Evolutionary conservation across 1,140 invertebrate species (phyloP).

Genomic region (Arctopsyche grandis): DNA sequence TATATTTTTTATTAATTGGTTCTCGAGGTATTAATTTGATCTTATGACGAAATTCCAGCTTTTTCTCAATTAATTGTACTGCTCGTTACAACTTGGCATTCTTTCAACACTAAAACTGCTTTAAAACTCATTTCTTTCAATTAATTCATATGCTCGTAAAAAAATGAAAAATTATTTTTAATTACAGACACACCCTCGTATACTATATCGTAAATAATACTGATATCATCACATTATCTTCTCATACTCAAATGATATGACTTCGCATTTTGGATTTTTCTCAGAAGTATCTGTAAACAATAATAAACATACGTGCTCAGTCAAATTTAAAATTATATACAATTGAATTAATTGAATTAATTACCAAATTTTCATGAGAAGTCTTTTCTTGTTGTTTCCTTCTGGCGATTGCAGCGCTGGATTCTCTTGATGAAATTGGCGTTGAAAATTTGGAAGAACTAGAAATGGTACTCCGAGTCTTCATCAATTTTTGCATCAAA

Average conservation of each 20-base stretch:
- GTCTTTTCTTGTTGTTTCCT: slow-evolving; percentile 61
- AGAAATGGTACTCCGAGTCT: slow-evolving; percentile 58
- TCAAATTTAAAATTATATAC: too few species aligned
- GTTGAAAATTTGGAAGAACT: slow-evolving; percentile 54
- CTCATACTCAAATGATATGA: slow-evolving; percentile 56
- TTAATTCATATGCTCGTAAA: too few species aligned
- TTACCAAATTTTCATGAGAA: slow-evolving; percentile 64
- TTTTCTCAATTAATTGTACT: too few species aligned
- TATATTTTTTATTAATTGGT: too few species aligned
- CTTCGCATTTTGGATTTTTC: slow-evolving; percentile 64
- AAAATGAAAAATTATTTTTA: too few species aligned
- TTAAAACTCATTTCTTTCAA: too few species aligned
- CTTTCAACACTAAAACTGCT: too few species aligned
- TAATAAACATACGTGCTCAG: not conserved
- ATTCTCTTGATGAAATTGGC: slow-evolving; percentile 56
- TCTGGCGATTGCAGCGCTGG: slow-evolving; percentile 59
- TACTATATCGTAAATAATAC: too few species aligned
- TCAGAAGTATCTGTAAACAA: slow-evolving; percentile 61
- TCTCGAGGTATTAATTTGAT: too few species aligned
- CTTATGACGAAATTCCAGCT: too few species aligned
- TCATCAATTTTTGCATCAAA: slow-evolving; percentile 62
- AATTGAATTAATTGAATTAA: slow-evolving; percentile 8
- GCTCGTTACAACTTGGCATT: too few species aligned
- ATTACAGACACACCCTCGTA: too few species aligned
- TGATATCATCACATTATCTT: slow-evolving; percentile 2